Evolutionary conservation across 1,140 invertebrate species (phyloP).

Genomic region (Lethocerus indicus): DNA sequence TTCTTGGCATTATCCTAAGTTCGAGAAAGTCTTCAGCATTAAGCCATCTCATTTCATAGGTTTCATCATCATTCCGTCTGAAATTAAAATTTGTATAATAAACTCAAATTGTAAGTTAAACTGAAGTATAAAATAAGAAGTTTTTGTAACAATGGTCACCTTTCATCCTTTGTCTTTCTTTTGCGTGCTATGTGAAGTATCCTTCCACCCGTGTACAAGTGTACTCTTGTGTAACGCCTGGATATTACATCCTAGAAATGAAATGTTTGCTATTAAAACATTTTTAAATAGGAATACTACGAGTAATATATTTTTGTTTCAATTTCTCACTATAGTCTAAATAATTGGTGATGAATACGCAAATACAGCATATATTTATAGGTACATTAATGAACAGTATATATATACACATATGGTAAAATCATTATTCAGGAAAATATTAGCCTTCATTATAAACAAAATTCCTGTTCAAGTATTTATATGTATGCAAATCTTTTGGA

Average conservation of each 20-base stretch:
- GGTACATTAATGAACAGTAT: too few species aligned
- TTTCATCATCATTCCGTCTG: constrained; percentile 26
- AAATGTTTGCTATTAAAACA: neutral
- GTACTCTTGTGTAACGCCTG: constrained; percentile 45
- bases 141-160: constrained; percentile 24
- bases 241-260: constrained; percentile 36
- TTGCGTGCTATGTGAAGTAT: constrained; percentile 43
- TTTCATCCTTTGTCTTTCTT: constrained; percentile 39
- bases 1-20: constrained; percentile 53
- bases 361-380: too few species aligned
- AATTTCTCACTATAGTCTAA: neutral
- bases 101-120: neutral
- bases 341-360: neutral
- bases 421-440: too few species aligned
- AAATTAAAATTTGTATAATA: neutral
- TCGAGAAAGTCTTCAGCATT: constrained; percentile 56
- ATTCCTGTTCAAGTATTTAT: too few species aligned
- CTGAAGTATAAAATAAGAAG: too few species aligned
- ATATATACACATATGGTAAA: too few species aligned
- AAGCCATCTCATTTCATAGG: constrained; percentile 56
- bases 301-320: neutral
- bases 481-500: too few species aligned
- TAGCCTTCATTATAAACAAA: too few species aligned
- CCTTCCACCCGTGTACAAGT: constrained; percentile 48
- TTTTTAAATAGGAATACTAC: neutral